Evolutionary conservation across 2,888 invertebrate genomes (phyloP).

Genomic region (Mythimna ferrago): DNA sequence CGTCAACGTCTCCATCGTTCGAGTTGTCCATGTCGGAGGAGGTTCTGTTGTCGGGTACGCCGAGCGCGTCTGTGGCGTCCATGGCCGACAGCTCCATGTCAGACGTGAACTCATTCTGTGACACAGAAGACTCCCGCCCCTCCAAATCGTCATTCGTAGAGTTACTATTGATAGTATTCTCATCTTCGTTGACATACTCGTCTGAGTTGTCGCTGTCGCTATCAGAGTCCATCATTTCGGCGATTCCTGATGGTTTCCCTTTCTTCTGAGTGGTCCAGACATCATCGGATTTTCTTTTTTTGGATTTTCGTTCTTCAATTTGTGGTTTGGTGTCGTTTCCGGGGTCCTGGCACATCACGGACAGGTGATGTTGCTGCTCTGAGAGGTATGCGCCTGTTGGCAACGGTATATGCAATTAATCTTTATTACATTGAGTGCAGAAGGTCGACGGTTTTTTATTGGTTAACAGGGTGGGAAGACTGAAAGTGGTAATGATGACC

Average conservation of each 20-base stretch:
- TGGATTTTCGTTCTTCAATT: constrained; percentile 86
- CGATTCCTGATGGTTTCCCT: constrained; percentile 88
- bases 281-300: constrained; percentile 92
- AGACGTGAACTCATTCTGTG: constrained; percentile 91
- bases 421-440: too few relatives aligned
- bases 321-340: constrained; percentile 75
- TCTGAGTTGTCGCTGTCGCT: constrained; percentile 88
- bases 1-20: constrained; percentile 92
- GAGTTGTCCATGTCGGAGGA: constrained; percentile 91
- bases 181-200: constrained; percentile 85
- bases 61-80: constrained; percentile 91
- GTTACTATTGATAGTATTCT: constrained; percentile 86
- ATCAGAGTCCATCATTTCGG: constrained; percentile 92
- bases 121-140: constrained; percentile 84
- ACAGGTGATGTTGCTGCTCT: constrained; percentile 86
- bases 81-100: constrained; percentile 92
- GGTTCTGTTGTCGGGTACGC: constrained; percentile 82
- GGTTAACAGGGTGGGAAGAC: too few relatives aligned
- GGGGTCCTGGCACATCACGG: constrained; percentile 84
- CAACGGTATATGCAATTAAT: neutral
- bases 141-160: constrained; percentile 86
- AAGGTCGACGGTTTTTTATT: too few relatives aligned
- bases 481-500: too few relatives aligned
- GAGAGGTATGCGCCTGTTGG: constrained; percentile 84
- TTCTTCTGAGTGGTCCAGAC: constrained; percentile 92